phyloP scores from a whole-genome alignment of 2,888 invertebrate species.

The Philereme transversata region DNA sequence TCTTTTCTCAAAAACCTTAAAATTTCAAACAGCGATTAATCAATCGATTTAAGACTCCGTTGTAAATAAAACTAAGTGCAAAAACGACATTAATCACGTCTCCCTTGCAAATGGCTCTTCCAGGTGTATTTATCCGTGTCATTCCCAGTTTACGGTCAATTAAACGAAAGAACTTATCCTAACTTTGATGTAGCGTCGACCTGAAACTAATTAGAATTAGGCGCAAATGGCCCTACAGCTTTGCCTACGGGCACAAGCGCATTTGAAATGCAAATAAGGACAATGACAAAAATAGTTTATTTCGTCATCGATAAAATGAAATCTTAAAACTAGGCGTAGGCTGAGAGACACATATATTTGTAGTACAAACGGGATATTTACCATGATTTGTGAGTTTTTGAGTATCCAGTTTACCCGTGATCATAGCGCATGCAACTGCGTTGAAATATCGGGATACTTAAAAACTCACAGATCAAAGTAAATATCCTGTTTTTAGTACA shows the following conservation, averaged over 20 bases:
- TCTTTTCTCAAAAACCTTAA: slow-evolving; percentile 17
- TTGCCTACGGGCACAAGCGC: slow-evolving; percentile 22
- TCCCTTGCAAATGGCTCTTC: slow-evolving; percentile 44
- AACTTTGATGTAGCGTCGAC: slow-evolving; percentile 72
- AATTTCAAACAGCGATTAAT: slow-evolving; percentile 27
- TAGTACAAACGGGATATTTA: too few relatives aligned
- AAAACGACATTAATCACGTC: slow-evolving; percentile 45
- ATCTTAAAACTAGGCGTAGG: too few relatives aligned
- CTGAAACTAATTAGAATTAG: slow-evolving; percentile 76
- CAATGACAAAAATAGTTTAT: too few relatives aligned
- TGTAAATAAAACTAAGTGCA: slow-evolving; percentile 44
- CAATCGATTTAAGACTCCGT: slow-evolving; percentile 32
- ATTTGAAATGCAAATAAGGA: neutral
- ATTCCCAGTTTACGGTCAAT: slow-evolving; percentile 69
- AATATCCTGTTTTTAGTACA: too few relatives aligned
- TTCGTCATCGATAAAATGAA: too few relatives aligned
- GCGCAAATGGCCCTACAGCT: slow-evolving; percentile 59
- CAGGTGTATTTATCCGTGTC: slow-evolving; percentile 58
- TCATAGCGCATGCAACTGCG: too few relatives aligned
- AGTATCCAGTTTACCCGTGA: too few relatives aligned
- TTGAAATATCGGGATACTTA: too few relatives aligned
- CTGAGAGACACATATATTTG: too few relatives aligned
- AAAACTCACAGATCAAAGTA: too few relatives aligned
- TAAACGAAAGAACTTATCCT: slow-evolving; percentile 71
- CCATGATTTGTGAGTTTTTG: too few relatives aligned